A percentile compares a stretch with the other conserved stretches of the same genome.
These are phyloP conservation scores for Protosalanx chinensis DNA, from an alignment of 2,797 vertebrate species.

Conservation along the genomic window DNA sequence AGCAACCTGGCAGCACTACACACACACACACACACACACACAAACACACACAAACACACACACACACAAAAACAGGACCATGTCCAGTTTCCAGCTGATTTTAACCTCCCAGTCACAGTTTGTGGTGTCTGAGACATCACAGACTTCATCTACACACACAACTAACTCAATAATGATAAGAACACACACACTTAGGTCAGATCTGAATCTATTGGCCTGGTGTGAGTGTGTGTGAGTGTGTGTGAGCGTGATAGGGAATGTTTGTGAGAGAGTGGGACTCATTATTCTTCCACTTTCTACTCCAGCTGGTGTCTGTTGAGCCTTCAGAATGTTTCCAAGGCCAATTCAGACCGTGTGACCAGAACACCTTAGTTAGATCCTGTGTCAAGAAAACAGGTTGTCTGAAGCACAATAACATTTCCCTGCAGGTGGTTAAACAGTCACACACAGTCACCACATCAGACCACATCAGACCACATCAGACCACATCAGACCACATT, in stretches of 20 bases:
- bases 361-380: constrained; percentile 39
- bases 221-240: neutral
- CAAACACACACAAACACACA: constrained; percentile 2
- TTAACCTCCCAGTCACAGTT: neutral
- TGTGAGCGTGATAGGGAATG: neutral
- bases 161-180: neutral
- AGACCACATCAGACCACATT: too few relatives aligned
- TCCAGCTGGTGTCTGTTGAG: neutral
- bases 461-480: too few relatives aligned
- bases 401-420: constrained; percentile 41
- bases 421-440: constrained; percentile 13
- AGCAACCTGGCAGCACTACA: neutral
- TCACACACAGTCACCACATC: too few relatives aligned
- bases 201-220: too few relatives aligned
- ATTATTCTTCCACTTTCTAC: neutral
- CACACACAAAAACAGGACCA: neutral
- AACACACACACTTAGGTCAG: neutral
- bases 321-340: constrained; percentile 40
- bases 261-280: neutral
- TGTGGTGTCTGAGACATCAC: neutral
- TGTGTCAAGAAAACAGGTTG: constrained; percentile 50
- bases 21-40: constrained; percentile 6
- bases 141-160: neutral
- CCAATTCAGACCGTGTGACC: constrained; percentile 47
- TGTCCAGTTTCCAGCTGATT: constrained; percentile 23